Conservation (phyloP, 2,888 invertebrate genomes). For the Rhaphigaster nebulosa region DNA sequence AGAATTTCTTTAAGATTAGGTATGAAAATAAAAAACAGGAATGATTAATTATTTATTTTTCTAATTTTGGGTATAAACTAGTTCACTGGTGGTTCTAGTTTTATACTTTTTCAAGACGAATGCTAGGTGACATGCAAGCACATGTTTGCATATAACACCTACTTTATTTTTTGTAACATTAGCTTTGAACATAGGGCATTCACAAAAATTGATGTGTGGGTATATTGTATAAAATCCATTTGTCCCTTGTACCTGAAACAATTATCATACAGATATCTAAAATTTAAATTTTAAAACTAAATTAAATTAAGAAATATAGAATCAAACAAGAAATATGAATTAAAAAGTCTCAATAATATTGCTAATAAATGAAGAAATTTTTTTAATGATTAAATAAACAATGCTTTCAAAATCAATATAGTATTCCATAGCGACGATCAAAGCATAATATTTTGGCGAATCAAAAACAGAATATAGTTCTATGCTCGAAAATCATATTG, state of each 20-base stretch:
- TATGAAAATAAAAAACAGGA: background rate
- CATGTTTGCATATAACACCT: conserved; percentile 55
- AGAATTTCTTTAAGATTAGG: background rate
- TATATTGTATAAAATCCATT: conserved; percentile 51
- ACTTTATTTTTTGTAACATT: conserved; percentile 49
- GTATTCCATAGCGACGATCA: too few relatives aligned
- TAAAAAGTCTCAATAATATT: too few relatives aligned
- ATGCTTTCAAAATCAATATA: background rate
- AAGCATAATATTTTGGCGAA: too few relatives aligned
- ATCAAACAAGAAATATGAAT: background rate
- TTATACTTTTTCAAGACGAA: conserved; percentile 35
- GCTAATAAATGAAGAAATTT: background rate
- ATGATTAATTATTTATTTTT: background rate
- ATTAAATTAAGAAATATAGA: background rate
- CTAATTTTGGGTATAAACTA: conserved; percentile 11
- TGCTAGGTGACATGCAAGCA: conserved; percentile 57
- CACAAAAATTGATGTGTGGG: conserved; percentile 55
- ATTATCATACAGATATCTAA: background rate
- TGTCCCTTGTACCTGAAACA: conserved; percentile 49
- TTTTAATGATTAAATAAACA: background rate
- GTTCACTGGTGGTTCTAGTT: conserved; percentile 26
- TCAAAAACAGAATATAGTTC: too few relatives aligned
- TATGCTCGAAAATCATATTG: too few relatives aligned
- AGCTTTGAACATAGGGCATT: conserved; percentile 36
- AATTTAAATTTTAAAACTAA: background rate